phyloP scores from a whole-genome alignment of 2,888 invertebrate genomes.

The Andricus quercusramuli region DNA sequence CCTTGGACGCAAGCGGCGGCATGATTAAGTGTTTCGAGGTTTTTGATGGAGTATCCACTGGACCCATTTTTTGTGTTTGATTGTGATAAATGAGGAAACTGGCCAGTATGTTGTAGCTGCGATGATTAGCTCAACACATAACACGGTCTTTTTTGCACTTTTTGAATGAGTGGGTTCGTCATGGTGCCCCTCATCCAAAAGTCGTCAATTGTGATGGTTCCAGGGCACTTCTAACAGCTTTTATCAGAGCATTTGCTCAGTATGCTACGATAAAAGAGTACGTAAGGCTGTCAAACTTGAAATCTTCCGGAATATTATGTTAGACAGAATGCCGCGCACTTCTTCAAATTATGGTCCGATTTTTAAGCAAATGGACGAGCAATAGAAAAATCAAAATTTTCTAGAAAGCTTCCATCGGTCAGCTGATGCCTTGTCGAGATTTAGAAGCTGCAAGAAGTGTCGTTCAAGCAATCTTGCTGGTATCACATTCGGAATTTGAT shows the following conservation, averaged over 20 bases:
- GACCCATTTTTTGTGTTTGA: background rate
- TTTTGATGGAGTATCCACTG: background rate
- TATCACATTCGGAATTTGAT: background rate
- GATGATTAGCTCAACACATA: background rate
- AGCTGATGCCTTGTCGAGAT: background rate
- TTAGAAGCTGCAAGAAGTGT: background rate
- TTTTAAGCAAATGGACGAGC: background rate
- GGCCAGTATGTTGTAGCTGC: background rate
- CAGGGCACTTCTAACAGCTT: background rate
- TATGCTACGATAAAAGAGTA: background rate
- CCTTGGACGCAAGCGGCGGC: background rate
- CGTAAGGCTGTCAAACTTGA: background rate
- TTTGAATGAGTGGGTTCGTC: background rate
- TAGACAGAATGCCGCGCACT: too few species aligned
- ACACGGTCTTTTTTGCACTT: background rate
- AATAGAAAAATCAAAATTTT: background rate
- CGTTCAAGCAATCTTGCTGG: background rate
- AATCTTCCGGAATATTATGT: too few species aligned
- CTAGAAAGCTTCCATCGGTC: background rate
- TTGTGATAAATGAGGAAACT: constrained; percentile 10
- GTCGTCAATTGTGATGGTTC: constrained; percentile 7
- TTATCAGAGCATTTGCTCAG: background rate
- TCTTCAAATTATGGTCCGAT: background rate
- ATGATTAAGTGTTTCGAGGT: background rate
- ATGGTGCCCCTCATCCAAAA: background rate